Conservation (phyloP, 2,888 invertebrate species). For the Pedicia rivosa region DNA sequence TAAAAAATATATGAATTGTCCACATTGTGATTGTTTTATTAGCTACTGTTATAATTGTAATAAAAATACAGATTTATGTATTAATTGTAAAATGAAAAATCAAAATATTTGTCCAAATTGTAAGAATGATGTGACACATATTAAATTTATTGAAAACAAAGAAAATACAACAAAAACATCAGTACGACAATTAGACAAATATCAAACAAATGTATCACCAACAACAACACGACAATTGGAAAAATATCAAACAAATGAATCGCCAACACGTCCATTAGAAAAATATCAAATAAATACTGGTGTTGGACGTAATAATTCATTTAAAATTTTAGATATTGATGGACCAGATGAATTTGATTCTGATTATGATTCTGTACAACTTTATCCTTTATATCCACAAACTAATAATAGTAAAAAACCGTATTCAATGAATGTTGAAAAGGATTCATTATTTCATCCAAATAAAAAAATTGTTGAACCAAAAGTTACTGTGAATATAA, state of each 20-base stretch:
- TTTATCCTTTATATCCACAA: conserved; percentile 9
- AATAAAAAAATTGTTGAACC: conserved; percentile 13
- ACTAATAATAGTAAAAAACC: conserved; percentile 7
- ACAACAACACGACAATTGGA: background rate
- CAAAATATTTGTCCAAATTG: no score
- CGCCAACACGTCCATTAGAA: conserved; percentile 10
- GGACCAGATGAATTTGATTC: conserved; percentile 11
- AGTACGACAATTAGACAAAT: no score
- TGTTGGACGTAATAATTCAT: conserved; percentile 14
- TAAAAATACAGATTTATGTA: no score
- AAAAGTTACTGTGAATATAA: conserved; percentile 4
- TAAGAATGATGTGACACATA: no score
- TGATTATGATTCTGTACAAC: conserved; percentile 7
- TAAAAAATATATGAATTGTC: no score
- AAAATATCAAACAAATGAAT: background rate
- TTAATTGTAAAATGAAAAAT: no score
- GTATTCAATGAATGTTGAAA: conserved; percentile 17
- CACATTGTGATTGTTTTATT: no score
- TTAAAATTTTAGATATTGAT: conserved; percentile 14
- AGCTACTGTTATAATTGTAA: no score
- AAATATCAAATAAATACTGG: conserved; percentile 6
- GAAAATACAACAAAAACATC: no score
- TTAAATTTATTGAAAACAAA: no score
- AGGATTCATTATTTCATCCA: conserved; percentile 23
- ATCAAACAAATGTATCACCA: background rate